Base-by-base conservation (phyloP, 1,140 invertebrate genomes). In the Pseudomyrmex sp. region DNA sequence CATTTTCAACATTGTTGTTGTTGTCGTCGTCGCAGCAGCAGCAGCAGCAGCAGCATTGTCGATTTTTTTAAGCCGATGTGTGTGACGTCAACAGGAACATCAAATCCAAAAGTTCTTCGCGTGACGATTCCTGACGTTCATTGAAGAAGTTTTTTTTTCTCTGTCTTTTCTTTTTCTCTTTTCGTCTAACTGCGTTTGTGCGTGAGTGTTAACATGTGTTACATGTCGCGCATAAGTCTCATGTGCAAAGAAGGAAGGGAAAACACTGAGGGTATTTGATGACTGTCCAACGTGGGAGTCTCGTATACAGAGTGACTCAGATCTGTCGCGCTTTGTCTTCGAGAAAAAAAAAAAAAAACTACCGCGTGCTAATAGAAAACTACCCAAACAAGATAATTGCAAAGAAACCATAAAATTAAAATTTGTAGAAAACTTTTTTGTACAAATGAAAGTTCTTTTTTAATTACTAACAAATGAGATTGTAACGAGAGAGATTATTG, bases 11-110 rank as follows among this genome's bases (percentile, higher is more conserved):
- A 86, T 89, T 54, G 79, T 85, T 70, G 62, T 89, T 54, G 79
- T 85, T 65, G 62, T 88, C 84, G 73, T 85, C 83, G 88, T 79
- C 83, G 26, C 26, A 26, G 35, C 35, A 35, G 70, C n/a, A n/a
- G n/a, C n/a, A n/a, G n/a, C 72, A 88, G 5, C 85, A 85, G 85
- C 84, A 85, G 70, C 72, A 88, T 88, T 68, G 76, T 58, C 65
- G 63, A 85, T 50, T 76, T 61, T 52, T 79, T 86, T 82, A 69
- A 76, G 69, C 48, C 23, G 80, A 87, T 35, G 35, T 35, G 35
- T 35, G 35, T 68, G 82, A 68, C 10, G 56, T 54, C 58, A 18
- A 63, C 46, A 61, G 35, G 26, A 35, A 48, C 10, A 75, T 76
- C 54, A 85, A 18, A 63, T 63, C 61, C 46, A 70, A 72, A 74